Base-by-base conservation (phyloP, 2,888 invertebrate species). In the Leptopilina myrica region DNA sequence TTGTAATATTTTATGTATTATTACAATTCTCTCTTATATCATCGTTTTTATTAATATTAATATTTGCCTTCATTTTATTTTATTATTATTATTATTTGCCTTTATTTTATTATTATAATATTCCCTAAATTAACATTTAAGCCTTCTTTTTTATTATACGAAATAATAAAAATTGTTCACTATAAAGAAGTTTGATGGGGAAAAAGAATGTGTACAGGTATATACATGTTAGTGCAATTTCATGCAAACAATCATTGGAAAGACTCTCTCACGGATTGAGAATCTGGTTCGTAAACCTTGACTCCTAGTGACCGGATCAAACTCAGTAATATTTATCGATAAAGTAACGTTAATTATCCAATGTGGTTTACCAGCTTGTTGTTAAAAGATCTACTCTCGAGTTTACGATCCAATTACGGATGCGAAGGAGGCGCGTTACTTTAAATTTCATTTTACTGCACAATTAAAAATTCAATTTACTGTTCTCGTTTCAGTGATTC, bases 341-440 rank as follows among this genome's bases (percentile, higher is more conserved):
- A 73, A 73, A 56, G 73, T 73, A 33, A n/a, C 73, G 53, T 73
- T 73, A 73, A 73, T 73, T 73, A 73, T 73, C 73, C 73, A 73
- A 73, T 56, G 73, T 73, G 73, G 53, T 40, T 56, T 73, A 73
- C 73, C 73, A 56, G 56, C 56, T 73, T 56, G 73, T 33, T 73
- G 73, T 73, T 56, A 43, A 73, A 73, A 33, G 53, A 33, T 14
- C 73, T 56, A n/a, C 14, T 33, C 56, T 9, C 33, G 40, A 73
- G n/a, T 73, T 73, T 73, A 73, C 56, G 73, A 73, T 73, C 73
- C 73, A 73, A 73, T 73, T 73, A 73, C n/a, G 73, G 33, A 73
- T 73, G 53, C 26, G 73, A 73, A 73, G 33, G n/a, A 73, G 33
- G 73, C n/a, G 33, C 73, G 73, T 56, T 73, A 73, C 33, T 73